These are phyloP conservation scores for Episyrphus balteatus DNA, from an alignment of 1,140 invertebrate genomes.

Conservation along the genomic window DNA sequence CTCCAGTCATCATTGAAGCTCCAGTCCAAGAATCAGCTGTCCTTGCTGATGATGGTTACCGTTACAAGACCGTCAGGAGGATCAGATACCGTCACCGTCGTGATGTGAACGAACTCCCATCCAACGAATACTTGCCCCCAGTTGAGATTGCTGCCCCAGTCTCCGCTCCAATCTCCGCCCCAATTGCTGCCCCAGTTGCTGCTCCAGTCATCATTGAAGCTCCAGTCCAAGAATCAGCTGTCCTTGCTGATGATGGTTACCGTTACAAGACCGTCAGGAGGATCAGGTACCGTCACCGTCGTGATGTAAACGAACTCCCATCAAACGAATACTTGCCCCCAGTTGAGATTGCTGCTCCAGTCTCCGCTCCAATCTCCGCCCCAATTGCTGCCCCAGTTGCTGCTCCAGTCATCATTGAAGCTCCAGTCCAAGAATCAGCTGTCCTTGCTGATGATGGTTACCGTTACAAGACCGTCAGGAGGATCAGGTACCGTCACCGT, in stretches of 20 bases:
- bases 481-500: slow-evolving; percentile 17
- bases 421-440: slow-evolving; percentile 9
- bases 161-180: slow-evolving; percentile 8
- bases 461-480: slow-evolving; percentile 19
- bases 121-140: slow-evolving; percentile 14
- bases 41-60: slow-evolving; percentile 15
- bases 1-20: neutral
- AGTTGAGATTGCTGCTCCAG: slow-evolving; percentile 5
- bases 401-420: neutral
- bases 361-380: slow-evolving; percentile 4
- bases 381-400: slow-evolving; percentile 6
- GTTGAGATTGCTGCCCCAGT: slow-evolving; percentile 5
- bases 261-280: slow-evolving; percentile 20
- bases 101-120: slow-evolving; percentile 12
- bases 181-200: slow-evolving; percentile 3
- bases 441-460: slow-evolving; percentile 15
- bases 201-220: slow-evolving; percentile 1
- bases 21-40: neutral
- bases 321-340: slow-evolving; percentile 14
- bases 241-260: slow-evolving; percentile 15
- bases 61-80: slow-evolving; percentile 20
- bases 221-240: slow-evolving; percentile 10
- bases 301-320: slow-evolving; percentile 13
- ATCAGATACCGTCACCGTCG: slow-evolving; percentile 18
- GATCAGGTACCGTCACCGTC: slow-evolving; percentile 17